phyloP scores from a whole-genome alignment of 2,888 invertebrate genomes.

The Aphrophora alni region DNA sequence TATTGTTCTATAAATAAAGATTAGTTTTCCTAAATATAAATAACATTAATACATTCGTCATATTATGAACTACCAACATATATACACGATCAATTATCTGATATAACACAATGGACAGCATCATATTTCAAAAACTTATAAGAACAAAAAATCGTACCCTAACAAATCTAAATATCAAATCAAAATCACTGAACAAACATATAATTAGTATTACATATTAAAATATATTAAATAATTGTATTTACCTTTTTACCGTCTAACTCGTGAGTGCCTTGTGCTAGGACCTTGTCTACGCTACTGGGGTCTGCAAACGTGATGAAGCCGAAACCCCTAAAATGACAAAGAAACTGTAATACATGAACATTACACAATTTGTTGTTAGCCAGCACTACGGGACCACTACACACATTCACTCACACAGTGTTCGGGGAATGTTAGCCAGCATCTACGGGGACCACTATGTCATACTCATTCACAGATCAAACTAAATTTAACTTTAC shows the following conservation, averaged over 20 bases:
- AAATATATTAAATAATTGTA: neutral
- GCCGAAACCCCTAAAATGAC: slow-evolving; percentile 90
- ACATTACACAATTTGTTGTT: neutral
- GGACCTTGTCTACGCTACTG: slow-evolving; percentile 98
- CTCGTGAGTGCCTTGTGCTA: slow-evolving; percentile 98
- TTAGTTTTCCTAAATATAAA: too few species aligned
- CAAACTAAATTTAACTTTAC: neutral
- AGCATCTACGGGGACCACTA: neutral
- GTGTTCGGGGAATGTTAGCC: neutral
- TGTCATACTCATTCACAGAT: neutral
- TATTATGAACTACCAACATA: too few species aligned
- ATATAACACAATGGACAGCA: too few species aligned
- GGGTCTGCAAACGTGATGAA: slow-evolving; percentile 99
- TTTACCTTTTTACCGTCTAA: slow-evolving; percentile 99
- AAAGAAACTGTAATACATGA: neutral
- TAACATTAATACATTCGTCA: too few species aligned
- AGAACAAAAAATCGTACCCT: too few species aligned
- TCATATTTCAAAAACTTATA: too few species aligned
- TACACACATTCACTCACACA: neutral
- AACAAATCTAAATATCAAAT: too few species aligned
- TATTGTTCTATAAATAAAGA: too few species aligned
- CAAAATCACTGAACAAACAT: too few species aligned
- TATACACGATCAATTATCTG: too few species aligned
- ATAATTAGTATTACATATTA: too few species aligned
- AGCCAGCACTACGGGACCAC: neutral